A percentile compares a stretch with the other conserved stretches of the same genome.
Conservation (phyloP, 2,797 vertebrate genomes). For the Enteromius radiatus region DNA sequence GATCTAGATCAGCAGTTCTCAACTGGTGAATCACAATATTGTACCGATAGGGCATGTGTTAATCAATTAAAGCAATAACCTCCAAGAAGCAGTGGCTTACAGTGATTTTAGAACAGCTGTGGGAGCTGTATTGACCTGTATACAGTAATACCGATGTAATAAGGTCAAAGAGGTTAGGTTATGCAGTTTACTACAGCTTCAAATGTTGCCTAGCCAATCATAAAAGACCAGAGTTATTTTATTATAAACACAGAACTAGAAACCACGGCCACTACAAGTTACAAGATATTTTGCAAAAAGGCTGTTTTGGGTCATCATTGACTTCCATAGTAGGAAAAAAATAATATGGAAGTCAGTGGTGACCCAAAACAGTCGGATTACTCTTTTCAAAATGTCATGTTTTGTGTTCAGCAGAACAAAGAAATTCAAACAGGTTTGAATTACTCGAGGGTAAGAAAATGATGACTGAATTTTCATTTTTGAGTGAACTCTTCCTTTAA, state of each 20-base stretch:
- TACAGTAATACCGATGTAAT: not conserved
- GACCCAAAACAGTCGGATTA: too few relatives aligned
- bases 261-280: not conserved
- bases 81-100: not conserved
- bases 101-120: not conserved
- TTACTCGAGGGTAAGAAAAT: too few relatives aligned
- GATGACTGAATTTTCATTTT: too few relatives aligned
- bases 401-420: too few relatives aligned
- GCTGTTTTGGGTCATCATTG: too few relatives aligned
- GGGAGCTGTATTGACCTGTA: not conserved
- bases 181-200: not conserved
- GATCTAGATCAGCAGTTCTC: slow-evolving; percentile 21
- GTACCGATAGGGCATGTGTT: not conserved
- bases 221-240: not conserved
- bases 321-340: too few relatives aligned
- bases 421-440: too few relatives aligned
- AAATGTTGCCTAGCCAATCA: not conserved
- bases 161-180: not conserved
- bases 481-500: not conserved
- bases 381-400: too few relatives aligned
- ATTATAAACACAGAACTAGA: not conserved
- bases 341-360: too few relatives aligned
- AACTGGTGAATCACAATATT: not conserved
- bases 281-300: too few relatives aligned
- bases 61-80: not conserved